Evolutionary conservation across 2,113 vertebrate species (phyloP).

Genomic region (Trochalopteron elliotii): DNA sequence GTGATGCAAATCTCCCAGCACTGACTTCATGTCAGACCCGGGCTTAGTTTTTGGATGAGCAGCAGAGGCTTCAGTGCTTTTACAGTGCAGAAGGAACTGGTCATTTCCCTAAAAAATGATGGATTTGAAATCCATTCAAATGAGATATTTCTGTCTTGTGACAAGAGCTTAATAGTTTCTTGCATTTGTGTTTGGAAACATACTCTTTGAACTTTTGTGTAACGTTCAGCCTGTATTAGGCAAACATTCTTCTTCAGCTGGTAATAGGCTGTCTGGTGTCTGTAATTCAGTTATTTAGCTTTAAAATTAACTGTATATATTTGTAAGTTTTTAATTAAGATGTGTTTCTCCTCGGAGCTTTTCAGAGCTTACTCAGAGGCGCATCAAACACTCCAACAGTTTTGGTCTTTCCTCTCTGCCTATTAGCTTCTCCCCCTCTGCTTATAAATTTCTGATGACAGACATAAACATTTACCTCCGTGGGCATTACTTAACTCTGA

Average conservation of each 20-base stretch:
- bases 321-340: constrained; percentile 56
- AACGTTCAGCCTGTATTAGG: constrained; percentile 26
- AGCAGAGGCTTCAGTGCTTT: background rate
- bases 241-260: constrained; percentile 51
- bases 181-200: constrained; percentile 61
- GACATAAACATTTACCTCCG: constrained; percentile 65
- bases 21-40: background rate
- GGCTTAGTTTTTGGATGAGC: background rate
- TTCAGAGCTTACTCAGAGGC: constrained; percentile 53
- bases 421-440: constrained; percentile 54
- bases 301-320: constrained; percentile 70
- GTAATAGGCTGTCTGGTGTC: constrained; percentile 52
- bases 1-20: background rate
- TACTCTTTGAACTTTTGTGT: constrained; percentile 55
- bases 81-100: background rate
- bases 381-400: constrained; percentile 25
- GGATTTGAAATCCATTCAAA: constrained; percentile 49
- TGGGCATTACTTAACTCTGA: constrained; percentile 66
- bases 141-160: constrained; percentile 33
- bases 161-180: constrained; percentile 55
- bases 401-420: constrained; percentile 32
- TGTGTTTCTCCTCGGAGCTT: constrained; percentile 38
- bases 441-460: constrained; percentile 67
- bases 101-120: constrained; percentile 20
- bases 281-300: constrained; percentile 65